Evolutionary conservation across 2,888 invertebrate genomes (phyloP).

Genomic region (Drosophila colorata): DNA sequence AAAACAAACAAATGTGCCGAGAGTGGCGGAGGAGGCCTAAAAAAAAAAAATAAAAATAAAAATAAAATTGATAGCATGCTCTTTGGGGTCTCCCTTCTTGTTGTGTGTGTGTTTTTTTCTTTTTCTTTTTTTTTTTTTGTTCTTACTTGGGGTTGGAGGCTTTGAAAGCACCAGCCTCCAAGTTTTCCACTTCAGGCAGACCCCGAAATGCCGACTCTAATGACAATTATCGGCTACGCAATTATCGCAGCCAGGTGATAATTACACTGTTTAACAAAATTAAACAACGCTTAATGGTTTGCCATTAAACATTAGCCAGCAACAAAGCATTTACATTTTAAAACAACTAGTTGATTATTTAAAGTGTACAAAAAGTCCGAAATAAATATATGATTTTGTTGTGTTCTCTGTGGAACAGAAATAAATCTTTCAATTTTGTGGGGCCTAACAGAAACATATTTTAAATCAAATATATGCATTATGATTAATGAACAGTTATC

Average conservation of each 20-base stretch:
- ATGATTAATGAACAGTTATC: too few species aligned
- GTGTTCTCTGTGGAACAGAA: too few species aligned
- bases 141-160: not conserved
- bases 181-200: slow-evolving; percentile 4
- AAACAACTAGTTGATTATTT: not conserved
- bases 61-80: slow-evolving; percentile 73
- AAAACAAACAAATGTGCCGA: slow-evolving; percentile 65
- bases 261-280: slow-evolving; percentile 42
- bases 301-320: slow-evolving; percentile 3
- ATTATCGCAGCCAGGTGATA: slow-evolving; percentile 42
- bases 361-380: too few species aligned
- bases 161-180: slow-evolving; percentile 2
- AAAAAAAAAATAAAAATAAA: slow-evolving; percentile 73
- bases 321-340: not conserved
- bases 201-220: slow-evolving; percentile 37
- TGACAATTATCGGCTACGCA: slow-evolving; percentile 53
- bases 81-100: slow-evolving; percentile 21
- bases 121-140: not conserved
- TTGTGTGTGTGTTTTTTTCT: slow-evolving; percentile 1
- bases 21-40: slow-evolving; percentile 33
- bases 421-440: too few species aligned
- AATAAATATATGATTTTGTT: too few species aligned
- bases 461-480: too few species aligned
- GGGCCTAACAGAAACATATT: too few species aligned
- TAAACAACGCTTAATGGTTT: slow-evolving; percentile 3